Conservation (phyloP, 2,113 vertebrate species). For the Vanacampus margaritifer region DNA sequence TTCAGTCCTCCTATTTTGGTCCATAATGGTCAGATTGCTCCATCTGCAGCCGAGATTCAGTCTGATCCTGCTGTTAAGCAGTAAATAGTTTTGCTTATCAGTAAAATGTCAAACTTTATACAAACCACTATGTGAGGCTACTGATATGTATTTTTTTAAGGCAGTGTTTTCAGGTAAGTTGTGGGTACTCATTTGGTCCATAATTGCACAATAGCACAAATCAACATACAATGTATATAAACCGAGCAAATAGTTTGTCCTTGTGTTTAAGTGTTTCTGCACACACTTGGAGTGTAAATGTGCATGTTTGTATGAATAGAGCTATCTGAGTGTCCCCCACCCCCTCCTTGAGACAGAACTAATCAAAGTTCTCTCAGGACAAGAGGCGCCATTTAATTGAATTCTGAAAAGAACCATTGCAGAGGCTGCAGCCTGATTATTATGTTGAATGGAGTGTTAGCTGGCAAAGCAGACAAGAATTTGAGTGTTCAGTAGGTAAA, state of each 20-base stretch:
- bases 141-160: not conserved
- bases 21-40: not conserved
- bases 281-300: not conserved
- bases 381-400: conserved; percentile 23
- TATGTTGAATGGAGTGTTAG: conserved; percentile 16
- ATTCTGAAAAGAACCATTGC: conserved; percentile 7
- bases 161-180: not conserved
- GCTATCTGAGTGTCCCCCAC: not conserved
- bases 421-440: conserved; percentile 8
- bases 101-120: not conserved
- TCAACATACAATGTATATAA: not conserved
- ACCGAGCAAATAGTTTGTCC: conserved; percentile 13
- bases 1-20: not conserved
- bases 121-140: no score
- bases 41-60: no score
- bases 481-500: not conserved
- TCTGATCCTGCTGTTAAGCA: no score
- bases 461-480: conserved; percentile 11
- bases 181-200: conserved; percentile 6
- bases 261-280: conserved; percentile 1
- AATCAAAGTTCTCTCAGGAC: conserved; percentile 23
- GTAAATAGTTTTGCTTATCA: no score
- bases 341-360: conserved; percentile 1
- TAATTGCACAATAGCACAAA: conserved; percentile 11
- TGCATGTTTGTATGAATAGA: not conserved